These are phyloP conservation scores for Danio choprae DNA, from an alignment of 2,797 vertebrate genomes.

Conservation along the genomic window DNA sequence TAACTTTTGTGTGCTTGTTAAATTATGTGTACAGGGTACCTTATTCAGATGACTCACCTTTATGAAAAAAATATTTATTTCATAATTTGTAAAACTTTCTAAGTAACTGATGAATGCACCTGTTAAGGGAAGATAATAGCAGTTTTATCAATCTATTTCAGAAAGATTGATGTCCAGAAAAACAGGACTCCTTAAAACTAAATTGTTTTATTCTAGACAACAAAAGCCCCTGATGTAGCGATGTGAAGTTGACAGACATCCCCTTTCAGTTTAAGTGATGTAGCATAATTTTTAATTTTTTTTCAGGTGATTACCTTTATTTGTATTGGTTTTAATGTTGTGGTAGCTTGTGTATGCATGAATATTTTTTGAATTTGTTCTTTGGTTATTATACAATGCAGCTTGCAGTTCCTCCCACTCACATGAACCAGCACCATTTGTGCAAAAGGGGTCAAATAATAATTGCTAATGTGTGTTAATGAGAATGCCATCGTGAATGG, in stretches of 20 bases:
- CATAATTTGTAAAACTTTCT: neutral
- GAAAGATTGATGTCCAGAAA: too few relatives aligned
- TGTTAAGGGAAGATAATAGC: neutral
- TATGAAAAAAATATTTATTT: neutral
- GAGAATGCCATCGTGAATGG: neutral
- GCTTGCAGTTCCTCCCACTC: neutral
- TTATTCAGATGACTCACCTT: neutral
- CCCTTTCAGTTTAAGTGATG: neutral
- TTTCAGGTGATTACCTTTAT: too few relatives aligned
- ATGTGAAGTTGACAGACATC: neutral
- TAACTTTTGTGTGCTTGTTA: too few relatives aligned
- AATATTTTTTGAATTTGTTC: too few relatives aligned
- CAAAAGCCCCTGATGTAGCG: neutral
- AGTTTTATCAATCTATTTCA: too few relatives aligned
- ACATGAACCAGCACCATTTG: conserved; percentile 1
- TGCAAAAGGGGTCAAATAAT: neutral
- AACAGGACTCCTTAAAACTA: neutral
- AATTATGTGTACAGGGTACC: neutral
- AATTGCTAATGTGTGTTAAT: neutral
- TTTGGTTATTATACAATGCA: neutral
- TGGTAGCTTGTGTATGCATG: neutral
- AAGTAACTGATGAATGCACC: neutral
- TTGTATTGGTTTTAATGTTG: neutral
- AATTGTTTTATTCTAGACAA: neutral
- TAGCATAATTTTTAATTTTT: neutral